phyloP scores from a whole-genome alignment of 2,797 vertebrate species.

The Hoplostethus mediterraneus region DNA sequence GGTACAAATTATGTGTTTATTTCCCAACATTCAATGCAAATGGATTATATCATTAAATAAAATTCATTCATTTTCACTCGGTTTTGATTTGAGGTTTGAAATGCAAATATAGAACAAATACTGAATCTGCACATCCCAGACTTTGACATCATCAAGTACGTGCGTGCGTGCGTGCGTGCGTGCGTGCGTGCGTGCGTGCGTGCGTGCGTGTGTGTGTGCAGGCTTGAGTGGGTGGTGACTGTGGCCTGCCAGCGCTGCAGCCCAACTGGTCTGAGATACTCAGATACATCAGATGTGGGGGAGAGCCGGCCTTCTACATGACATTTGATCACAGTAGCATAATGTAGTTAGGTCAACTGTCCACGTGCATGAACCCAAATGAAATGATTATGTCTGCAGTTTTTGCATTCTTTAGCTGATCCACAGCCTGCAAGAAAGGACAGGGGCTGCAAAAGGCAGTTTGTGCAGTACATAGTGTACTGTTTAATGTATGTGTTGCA shows the following conservation, averaged over 20 bases:
- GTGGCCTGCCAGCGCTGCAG: slow-evolving; percentile 2
- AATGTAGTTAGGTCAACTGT: slow-evolving; percentile 44
- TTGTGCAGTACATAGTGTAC: not conserved
- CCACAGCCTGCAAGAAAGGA: slow-evolving; percentile 9
- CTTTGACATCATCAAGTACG: no score
- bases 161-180: not conserved
- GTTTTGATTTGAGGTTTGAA: no score
- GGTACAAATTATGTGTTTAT: no score
- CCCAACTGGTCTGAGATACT: slow-evolving; percentile 11
- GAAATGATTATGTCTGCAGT: slow-evolving; percentile 18
- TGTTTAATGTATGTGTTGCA: not conserved
- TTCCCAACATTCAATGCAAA: no score
- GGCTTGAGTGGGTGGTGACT: slow-evolving; percentile 8
- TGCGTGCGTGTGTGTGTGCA: slow-evolving; percentile 1
- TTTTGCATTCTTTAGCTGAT: slow-evolving; percentile 14
- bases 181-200: not conserved
- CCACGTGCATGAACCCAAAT: slow-evolving; percentile 36
- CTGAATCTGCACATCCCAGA: no score
- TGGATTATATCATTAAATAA: no score
- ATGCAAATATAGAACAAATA: no score
- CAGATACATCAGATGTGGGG: slow-evolving; percentile 22
- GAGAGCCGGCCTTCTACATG: not conserved
- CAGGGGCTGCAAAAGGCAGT: not conserved
- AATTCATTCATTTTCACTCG: no score
- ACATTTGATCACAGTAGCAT: slow-evolving; percentile 42